These are phyloP conservation scores for Odontesthes bonariensis DNA, from an alignment of 2,113 vertebrate genomes.

Conservation along the genomic window DNA sequence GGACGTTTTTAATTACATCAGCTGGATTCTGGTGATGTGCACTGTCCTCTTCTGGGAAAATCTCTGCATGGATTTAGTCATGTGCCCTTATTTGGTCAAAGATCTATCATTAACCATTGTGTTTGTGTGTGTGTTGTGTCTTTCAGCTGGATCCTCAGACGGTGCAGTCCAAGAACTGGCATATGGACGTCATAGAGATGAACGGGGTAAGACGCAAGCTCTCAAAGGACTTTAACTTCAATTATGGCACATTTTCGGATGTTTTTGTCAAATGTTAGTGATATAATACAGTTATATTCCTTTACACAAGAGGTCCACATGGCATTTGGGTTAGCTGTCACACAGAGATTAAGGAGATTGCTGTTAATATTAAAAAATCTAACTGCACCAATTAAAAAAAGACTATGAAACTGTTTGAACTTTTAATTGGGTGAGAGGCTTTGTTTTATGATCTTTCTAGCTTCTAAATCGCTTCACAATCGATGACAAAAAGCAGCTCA, in stretches of 20 bases:
- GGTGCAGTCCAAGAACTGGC: conserved; percentile 98
- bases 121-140: conserved; percentile 64
- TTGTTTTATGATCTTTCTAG: no score
- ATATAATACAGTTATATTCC: no score
- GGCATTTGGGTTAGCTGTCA: no score
- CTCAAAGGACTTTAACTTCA: neutral
- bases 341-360: no score
- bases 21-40: conserved; percentile 4
- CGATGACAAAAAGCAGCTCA: neutral
- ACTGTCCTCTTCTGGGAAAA: neutral
- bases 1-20: neutral
- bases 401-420: no score
- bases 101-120: neutral
- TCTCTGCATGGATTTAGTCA: neutral
- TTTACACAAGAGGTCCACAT: no score
- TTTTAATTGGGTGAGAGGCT: no score
- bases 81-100: conserved; percentile 21
- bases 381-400: no score
- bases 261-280: no score
- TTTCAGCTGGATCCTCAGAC: conserved; percentile 95
- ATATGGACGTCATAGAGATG: conserved; percentile 98
- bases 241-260: neutral
- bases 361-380: no score
- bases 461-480: no score
- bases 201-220: conserved; percentile 89